These are phyloP conservation scores for Scaptomyza flava DNA, from an alignment of 2,888 invertebrate species.

Conservation along the genomic window DNA sequence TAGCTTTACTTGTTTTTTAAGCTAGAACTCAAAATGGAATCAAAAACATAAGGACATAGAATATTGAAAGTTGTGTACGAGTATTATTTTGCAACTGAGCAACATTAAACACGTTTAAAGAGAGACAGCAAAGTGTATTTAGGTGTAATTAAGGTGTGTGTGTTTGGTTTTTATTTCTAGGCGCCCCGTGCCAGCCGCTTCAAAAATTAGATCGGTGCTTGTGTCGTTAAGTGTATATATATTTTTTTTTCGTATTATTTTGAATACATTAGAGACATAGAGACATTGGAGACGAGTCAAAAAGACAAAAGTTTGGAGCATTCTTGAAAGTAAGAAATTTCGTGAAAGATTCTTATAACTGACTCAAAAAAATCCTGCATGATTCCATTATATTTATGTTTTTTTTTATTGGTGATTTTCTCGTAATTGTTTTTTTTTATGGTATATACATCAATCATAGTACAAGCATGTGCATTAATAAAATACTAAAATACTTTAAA, in stretches of 20 bases:
- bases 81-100: constrained; percentile 38
- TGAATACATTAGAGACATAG: background rate
- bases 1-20: constrained; percentile 2
- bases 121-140: constrained; percentile 56
- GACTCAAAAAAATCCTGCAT: constrained; percentile 15
- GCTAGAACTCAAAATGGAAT: constrained; percentile 16
- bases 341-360: constrained; percentile 30
- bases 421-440: constrained; percentile 19
- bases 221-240: constrained; percentile 39
- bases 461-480: constrained; percentile 57
- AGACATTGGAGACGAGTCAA: constrained; percentile 7
- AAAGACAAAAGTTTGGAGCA: constrained; percentile 16
- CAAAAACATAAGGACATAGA: constrained; percentile 20
- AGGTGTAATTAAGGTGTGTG: constrained; percentile 17
- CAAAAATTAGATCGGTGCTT: constrained; percentile 20
- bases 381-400: constrained; percentile 6
- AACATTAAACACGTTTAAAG: constrained; percentile 62
- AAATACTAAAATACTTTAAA: constrained; percentile 68
- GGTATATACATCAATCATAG: constrained; percentile 66
- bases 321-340: constrained; percentile 5
- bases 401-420: constrained; percentile 20
- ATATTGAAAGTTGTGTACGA: constrained; percentile 20
- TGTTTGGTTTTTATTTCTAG: constrained; percentile 14
- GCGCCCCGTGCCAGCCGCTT: constrained; percentile 61
- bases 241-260: constrained; percentile 6